Conservation (phyloP, 2,113 vertebrate species). For the Todiramphus chloris region DNA sequence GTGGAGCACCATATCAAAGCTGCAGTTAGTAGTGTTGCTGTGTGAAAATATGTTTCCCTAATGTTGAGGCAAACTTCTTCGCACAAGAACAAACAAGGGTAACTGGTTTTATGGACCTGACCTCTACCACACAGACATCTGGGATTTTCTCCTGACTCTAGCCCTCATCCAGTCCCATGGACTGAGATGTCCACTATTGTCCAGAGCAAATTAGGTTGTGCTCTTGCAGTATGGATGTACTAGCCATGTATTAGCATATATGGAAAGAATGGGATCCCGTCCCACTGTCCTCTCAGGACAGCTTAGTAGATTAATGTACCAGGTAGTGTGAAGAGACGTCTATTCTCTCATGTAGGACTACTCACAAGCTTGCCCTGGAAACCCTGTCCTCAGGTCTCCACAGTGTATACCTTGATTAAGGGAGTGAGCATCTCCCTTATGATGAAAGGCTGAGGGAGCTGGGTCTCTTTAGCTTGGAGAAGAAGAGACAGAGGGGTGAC, state of each 20-base stretch:
- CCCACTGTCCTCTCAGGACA: background rate
- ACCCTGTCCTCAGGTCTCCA: rapidly evolving
- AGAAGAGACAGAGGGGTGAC: too few relatives aligned
- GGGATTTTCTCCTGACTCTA: background rate
- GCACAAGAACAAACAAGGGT: background rate
- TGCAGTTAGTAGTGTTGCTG: rapidly evolving
- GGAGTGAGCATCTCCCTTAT: too few relatives aligned
- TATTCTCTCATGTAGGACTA: background rate
- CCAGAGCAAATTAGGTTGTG: background rate
- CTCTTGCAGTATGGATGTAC: background rate
- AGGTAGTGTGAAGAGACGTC: background rate
- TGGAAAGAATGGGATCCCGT: background rate
- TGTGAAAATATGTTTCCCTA: background rate
- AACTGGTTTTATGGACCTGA: background rate
- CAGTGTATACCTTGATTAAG: background rate
- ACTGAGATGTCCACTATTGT: rapidly evolving
- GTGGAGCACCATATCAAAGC: background rate
- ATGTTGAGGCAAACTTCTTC: background rate
- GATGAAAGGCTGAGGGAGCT: too few relatives aligned
- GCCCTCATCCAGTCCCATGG: background rate
- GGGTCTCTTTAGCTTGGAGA: too few relatives aligned
- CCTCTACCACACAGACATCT: rapidly evolving
- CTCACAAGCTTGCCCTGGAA: background rate
- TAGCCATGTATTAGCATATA: background rate
- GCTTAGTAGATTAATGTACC: background rate